Evolutionary conservation across 92 coral and sea anemone species (phyloP).

Genomic region (Palythoa caribaeorum): DNA sequence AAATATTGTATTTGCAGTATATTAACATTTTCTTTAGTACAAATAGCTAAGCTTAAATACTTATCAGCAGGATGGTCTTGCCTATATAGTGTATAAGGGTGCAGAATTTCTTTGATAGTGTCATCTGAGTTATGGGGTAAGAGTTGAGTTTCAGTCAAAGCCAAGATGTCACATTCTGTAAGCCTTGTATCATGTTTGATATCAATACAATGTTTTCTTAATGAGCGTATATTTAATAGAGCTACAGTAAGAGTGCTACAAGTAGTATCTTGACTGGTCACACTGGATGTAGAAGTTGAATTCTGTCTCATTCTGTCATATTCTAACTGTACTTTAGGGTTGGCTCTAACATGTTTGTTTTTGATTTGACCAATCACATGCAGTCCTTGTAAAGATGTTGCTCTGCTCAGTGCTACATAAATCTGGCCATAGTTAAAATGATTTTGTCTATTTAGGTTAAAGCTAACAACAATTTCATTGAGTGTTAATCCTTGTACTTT

Average conservation of each 20-base stretch:
- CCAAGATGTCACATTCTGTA: constrained; percentile 25
- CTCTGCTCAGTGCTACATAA: constrained; percentile 72
- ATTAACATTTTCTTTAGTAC: constrained; percentile 46
- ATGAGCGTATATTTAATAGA: constrained; percentile 49
- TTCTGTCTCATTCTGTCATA: constrained; percentile 55
- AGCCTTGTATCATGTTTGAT: constrained; percentile 41
- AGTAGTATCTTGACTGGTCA: not conserved
- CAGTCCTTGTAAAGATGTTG: constrained; percentile 59
- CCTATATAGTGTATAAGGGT: constrained; percentile 16
- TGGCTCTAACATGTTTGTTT: constrained; percentile 49
- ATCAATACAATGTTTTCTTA: constrained; percentile 59
- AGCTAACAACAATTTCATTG: constrained; percentile 62
- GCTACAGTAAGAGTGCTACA: constrained; percentile 11
- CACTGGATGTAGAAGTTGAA: not conserved
- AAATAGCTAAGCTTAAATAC: constrained; percentile 25
- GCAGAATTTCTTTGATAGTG: constrained; percentile 1
- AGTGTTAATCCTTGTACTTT: constrained; percentile 63
- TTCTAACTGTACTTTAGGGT: constrained; percentile 66
- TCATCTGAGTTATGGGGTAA: constrained; percentile 9
- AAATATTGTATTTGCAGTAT: constrained; percentile 42
- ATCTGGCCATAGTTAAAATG: constrained; percentile 1
- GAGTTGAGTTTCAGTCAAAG: constrained; percentile 19
- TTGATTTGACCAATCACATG: constrained; percentile 61
- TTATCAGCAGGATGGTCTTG: constrained; percentile 3
- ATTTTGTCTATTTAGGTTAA: constrained; percentile 55